Base-by-base conservation (phyloP, 2,797 vertebrate genomes). In the Smutsia temminckii region DNA sequence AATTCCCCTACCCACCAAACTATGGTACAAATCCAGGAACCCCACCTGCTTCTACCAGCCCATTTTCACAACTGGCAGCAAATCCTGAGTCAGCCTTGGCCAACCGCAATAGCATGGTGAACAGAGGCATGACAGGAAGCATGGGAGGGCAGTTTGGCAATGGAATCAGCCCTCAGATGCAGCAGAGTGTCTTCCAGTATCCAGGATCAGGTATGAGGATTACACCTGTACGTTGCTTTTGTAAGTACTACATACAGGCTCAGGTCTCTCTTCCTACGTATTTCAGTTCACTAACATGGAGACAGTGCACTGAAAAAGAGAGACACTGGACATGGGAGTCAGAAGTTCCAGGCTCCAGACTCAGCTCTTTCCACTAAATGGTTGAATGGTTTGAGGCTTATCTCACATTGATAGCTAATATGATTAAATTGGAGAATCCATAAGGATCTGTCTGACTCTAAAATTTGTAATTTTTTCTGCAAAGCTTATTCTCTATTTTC, bases 101-200 rank as follows among this genome's bases (percentile, higher is more conserved):
- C 5, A 96, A 72, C 96, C 99, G 99, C 95, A 97, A 96, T 85
- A 97, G 98, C 96, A 97, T 99, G 98, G 99, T 98, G 64, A 99
- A 98, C 98, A 98, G 99, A 98, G 97, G 98, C 93, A 98, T 99
- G 98, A 97, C 99, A 93, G 99, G 98, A 11, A 97, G 97, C 37
- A 98, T 99, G 83, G 99, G 98, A 97, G 99, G 99, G 93, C 99
- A 99, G 98, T 99, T 99, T 92, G 98, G 98, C 61, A 87, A 98
- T 21, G 98, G 98, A 78, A 98, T 99, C 92, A 99, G 94, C 97
- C 97, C 99, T 21, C 98, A 98, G 64, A 98, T 99, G 98, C 99
- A 99, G 98, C 99, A 99, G 98, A 99, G 98, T 78, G 98, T 99
- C 98, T 99, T 99, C 95, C 99, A 99, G 98, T 99, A 99, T 97